Evolutionary conservation across 2,113 vertebrate genomes (phyloP), one percentile per base, ranked within the genome.

Genomic region (Rhynchomys soricoides): DNA sequence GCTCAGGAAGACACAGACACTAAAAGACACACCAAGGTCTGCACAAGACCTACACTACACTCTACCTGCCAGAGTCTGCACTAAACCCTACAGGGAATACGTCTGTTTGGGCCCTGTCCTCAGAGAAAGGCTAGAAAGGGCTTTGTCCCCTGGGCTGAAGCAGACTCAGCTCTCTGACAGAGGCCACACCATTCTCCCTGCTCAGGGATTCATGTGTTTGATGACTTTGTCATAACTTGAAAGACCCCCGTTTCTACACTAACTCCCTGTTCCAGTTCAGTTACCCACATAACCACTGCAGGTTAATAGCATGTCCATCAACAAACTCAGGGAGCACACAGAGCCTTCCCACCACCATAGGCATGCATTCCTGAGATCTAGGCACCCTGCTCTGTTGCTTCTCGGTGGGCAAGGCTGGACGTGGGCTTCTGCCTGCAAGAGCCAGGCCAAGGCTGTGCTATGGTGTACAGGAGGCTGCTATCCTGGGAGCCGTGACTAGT

Each of bases 201-300:
- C 24, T 64, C 22, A 50, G 68, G 0, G 86, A 83, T 40, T 70
- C 93, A 31, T 50, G 87, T 86, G 95, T 92, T 57, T 86, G 92
- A 77, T 88, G 96, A 89, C 26, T 97, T 29, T 94, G 97, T 96
- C 97, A 90, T 73, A 73, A 92, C 97, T 93, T 94, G 97, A 95
- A 97, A 96, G 93, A 95, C 43, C 13, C 57, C 85, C 73, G 92
- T 95, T 97, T 93, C 81, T 52, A 52, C 17, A 34, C 92, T 66
- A 0, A 89, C 97, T 98, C 97, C 96, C 97, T 82, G 97, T 89
- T 96, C 95, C 95, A 86, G 93, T 43, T 90, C 92, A n/a, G 37
- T 34, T 89, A 97, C 96, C 97, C 95, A 37, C 87, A 85, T 19
- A 40, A 93, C 97, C 97, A 52, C 96, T 94, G 94, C 93, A 17